Conservation (phyloP, 92 coral and sea anemone species). For the Paramuricea clavata region DNA sequence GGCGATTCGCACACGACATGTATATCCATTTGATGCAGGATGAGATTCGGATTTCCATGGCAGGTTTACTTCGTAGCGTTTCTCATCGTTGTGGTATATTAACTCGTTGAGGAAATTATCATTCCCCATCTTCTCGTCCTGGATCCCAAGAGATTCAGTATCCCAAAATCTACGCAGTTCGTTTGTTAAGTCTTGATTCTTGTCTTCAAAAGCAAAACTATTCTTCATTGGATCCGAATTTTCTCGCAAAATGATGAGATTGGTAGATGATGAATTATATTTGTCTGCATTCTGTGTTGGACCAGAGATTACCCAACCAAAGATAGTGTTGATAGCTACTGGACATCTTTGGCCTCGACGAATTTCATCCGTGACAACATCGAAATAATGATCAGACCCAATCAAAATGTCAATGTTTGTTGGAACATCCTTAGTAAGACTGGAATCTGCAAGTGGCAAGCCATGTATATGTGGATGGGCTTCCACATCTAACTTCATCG, state of each 20-base stretch:
- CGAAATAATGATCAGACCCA: slow-evolving; percentile 37
- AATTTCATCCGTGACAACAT: slow-evolving; percentile 30
- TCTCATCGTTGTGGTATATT: slow-evolving; percentile 24
- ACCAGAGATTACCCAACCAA: slow-evolving; percentile 36
- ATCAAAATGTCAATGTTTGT: slow-evolving; percentile 41
- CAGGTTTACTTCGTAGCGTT: slow-evolving; percentile 34
- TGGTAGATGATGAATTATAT: slow-evolving; percentile 1
- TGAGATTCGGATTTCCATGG: slow-evolving; percentile 33
- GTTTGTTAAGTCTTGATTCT: slow-evolving; percentile 29
- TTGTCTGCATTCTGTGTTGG: slow-evolving; percentile 10
- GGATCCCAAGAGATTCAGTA: slow-evolving; percentile 26
- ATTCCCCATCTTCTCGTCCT: not conserved
- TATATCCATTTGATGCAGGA: slow-evolving; percentile 34
- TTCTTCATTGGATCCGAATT: slow-evolving; percentile 9
- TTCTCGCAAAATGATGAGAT: slow-evolving; percentile 5
- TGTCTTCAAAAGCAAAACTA: slow-evolving; percentile 7
- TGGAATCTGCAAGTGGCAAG: slow-evolving; percentile 26
- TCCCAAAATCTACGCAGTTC: slow-evolving; percentile 36
- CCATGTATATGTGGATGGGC: slow-evolving; percentile 25
- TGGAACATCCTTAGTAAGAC: slow-evolving; percentile 4
- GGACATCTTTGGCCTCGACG: slow-evolving; percentile 26
- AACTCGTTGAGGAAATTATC: too few species aligned
- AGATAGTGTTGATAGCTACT: slow-evolving; percentile 24
- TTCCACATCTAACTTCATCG: slow-evolving; percentile 22
- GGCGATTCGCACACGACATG: slow-evolving; percentile 42